A percentile compares a stretch with the other conserved stretches of the same genome.
These are phyloP conservation scores for Oreochromis niloticus DNA, from an alignment of 2,113 vertebrate genomes.

Conservation along the genomic window DNA sequence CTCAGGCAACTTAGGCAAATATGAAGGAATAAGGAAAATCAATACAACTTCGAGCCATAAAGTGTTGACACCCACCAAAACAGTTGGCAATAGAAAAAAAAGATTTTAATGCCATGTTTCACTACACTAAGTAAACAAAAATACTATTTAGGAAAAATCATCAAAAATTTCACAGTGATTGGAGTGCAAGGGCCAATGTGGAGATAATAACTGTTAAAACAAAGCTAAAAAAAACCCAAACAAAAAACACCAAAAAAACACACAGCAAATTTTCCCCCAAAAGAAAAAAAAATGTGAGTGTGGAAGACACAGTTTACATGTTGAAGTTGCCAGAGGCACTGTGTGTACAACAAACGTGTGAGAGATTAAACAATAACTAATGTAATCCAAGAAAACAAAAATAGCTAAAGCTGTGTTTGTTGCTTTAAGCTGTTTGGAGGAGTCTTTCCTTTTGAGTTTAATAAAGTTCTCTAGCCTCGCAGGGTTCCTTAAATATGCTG, in stretches of 20 bases:
- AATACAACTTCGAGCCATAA: background rate
- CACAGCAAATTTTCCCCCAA: background rate
- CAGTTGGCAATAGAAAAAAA: background rate
- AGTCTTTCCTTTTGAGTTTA: background rate
- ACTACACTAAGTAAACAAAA: no score
- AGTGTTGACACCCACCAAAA: background rate
- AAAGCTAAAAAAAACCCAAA: background rate
- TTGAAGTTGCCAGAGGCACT: background rate
- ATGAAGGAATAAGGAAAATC: background rate
- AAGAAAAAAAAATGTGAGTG: background rate
- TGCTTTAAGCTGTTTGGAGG: background rate
- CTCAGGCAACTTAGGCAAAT: background rate
- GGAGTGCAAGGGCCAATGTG: background rate
- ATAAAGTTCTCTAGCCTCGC: background rate
- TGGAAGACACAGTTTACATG: background rate
- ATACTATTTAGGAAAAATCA: background rate
- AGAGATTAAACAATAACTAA: background rate
- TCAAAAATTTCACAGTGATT: background rate
- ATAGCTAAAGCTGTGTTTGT: background rate
- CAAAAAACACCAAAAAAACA: rapidly evolving
- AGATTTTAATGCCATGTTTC: no score
- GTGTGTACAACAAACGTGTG: background rate
- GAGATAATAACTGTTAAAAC: background rate
- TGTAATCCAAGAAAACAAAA: background rate
- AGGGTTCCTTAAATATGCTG: background rate